phyloP scores from a whole-genome alignment of 2,888 invertebrate species.

The Notodonta dromedarius region DNA sequence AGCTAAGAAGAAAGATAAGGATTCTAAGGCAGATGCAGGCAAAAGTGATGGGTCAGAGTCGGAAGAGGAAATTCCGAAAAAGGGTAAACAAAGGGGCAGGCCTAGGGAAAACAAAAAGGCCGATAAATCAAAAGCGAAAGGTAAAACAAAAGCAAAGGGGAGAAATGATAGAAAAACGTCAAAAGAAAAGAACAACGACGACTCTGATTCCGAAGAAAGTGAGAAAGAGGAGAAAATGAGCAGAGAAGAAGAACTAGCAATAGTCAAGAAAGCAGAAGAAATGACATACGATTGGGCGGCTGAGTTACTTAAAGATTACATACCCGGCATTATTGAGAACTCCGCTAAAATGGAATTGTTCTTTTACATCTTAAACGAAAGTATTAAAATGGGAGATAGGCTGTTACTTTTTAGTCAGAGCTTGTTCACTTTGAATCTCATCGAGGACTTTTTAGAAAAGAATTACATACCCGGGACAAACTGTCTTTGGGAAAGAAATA shows the following conservation, averaged over 20 bases:
- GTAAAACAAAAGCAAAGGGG: slow-evolving; percentile 71
- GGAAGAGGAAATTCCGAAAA: slow-evolving; percentile 64
- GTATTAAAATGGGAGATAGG: slow-evolving; percentile 94
- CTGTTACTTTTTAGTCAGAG: slow-evolving; percentile 98
- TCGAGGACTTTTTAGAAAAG: slow-evolving; percentile 95
- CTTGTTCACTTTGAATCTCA: slow-evolving; percentile 96
- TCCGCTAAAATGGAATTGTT: slow-evolving; percentile 98
- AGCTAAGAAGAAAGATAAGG: slow-evolving; percentile 47
- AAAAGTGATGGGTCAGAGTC: slow-evolving; percentile 65
- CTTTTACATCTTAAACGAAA: slow-evolving; percentile 95
- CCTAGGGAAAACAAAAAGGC: slow-evolving; percentile 64
- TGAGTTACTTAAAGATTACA: slow-evolving; percentile 92
- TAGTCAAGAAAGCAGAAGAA: slow-evolving; percentile 89
- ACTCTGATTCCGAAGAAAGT: slow-evolving; percentile 81
- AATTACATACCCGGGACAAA: slow-evolving; percentile 87
- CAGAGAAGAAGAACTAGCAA: slow-evolving; percentile 82
- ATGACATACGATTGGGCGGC: slow-evolving; percentile 96
- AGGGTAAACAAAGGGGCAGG: slow-evolving; percentile 59
- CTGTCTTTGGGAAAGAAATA: slow-evolving; percentile 93
- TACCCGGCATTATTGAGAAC: slow-evolving; percentile 94
- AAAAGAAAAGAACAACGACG: slow-evolving; percentile 81
- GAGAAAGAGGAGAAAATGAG: slow-evolving; percentile 85
- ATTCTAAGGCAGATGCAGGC: slow-evolving; percentile 41
- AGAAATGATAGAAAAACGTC: slow-evolving; percentile 76
- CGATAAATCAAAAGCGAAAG: slow-evolving; percentile 64